These are phyloP conservation scores for Pseudachorutes palmiensis DNA, from an alignment of 1,140 invertebrate species.

Conservation along the genomic window DNA sequence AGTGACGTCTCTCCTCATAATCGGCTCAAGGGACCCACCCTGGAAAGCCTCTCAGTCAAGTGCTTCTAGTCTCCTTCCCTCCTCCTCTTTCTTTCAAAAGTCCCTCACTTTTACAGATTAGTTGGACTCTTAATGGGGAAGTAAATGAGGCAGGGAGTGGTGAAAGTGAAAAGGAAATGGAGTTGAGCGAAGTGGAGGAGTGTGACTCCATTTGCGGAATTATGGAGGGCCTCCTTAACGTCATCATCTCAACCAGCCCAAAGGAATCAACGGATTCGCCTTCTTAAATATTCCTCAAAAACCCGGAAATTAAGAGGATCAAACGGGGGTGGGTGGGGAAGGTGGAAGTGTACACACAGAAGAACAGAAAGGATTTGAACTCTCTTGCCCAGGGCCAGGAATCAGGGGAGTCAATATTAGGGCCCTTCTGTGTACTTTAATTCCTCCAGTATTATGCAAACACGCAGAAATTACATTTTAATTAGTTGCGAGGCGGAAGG, in stretches of 20 bases:
- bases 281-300: not conserved
- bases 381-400: no score
- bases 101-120: not conserved
- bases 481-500: not conserved
- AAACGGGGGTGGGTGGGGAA: not conserved
- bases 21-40: no score
- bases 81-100: not conserved
- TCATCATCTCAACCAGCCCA: not conserved
- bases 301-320: conserved; percentile 6
- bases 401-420: not conserved
- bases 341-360: not conserved
- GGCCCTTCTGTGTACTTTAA: not conserved
- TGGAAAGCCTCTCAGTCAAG: no score
- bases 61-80: no score
- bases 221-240: not conserved
- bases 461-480: not conserved
- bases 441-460: not conserved
- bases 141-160: no score
- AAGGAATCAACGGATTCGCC: not conserved
- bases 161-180: not conserved
- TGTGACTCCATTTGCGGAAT: not conserved
- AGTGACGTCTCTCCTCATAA: no score
- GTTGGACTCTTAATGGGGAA: no score
- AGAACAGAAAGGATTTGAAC: no score
- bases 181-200: not conserved